Evolutionary conservation across 2,113 vertebrate genomes (phyloP), one percentile per base, ranked within the genome.

Genomic region (Nibea albiflora): DNA sequence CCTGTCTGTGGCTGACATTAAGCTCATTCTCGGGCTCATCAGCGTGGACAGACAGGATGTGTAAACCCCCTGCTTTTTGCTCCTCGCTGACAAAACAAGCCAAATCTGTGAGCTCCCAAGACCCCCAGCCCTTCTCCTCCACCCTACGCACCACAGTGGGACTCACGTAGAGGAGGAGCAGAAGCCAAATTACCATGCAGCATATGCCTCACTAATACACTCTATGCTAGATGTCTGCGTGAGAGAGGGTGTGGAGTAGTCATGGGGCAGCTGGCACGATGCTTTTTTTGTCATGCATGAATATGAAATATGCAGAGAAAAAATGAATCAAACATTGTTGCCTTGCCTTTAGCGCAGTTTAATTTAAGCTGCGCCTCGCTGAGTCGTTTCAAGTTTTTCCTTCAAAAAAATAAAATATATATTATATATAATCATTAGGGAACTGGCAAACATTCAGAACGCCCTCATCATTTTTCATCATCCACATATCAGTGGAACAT

Each of bases 61-160:
- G 57, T 78, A 78, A 86, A 83, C 19, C 71, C 63, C 35, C 58
- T 35, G 57, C 50, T 73, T 57, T 52, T 42, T 81, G 53, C 63
- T 77, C 77, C 86, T 84, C 73, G 46, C 76, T 85, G 83, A 84
- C 80, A 85, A 81, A 84, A 92, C 85, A 86, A 87, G 75, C 70
- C 79, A 91, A 88, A 93, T 92, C 89, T 90, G 35, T 52, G 49
- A 76, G 74, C 46, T 58, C 26, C 26, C 60, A 58, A 78, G 70
- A 75, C 65, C 74, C 73, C 71, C 7, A 44, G 49, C 22, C n/a
- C 28, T 22, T 8, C 35, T 19, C 73, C 57, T 73, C 57, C 56
- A 19, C 14, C 70, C 63, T 17, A 24, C 54, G 52, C 63, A 61
- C 80, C 62, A 66, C 52, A 46, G 80, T 1, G 42, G 75, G 62